phyloP scores from a whole-genome alignment of 2,888 invertebrate species.

The Bembecia ichneumoniformis region DNA sequence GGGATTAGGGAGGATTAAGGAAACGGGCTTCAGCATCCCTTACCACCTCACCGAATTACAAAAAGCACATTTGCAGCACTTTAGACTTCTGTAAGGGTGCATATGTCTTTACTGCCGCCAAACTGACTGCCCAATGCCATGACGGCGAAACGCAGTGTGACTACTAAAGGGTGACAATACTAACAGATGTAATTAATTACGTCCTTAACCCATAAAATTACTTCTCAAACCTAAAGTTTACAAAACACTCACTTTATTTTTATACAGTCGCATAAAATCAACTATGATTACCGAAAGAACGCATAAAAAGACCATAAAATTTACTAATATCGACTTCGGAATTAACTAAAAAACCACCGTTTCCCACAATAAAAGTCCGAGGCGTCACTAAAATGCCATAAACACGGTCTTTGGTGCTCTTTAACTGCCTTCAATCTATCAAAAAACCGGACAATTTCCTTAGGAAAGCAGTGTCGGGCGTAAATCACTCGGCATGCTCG shows the following conservation, averaged over 20 bases:
- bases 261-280: background rate
- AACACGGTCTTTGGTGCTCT: conserved; percentile 12
- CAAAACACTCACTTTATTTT: background rate
- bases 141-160: too few species aligned
- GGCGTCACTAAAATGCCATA: conserved; percentile 19
- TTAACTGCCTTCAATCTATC: conserved; percentile 17
- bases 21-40: too few species aligned
- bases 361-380: conserved; percentile 17
- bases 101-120: too few species aligned
- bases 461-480: conserved; percentile 1
- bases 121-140: too few species aligned
- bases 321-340: background rate
- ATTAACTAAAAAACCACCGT: conserved; percentile 6
- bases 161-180: too few species aligned
- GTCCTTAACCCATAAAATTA: too few species aligned
- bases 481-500: conserved; percentile 8
- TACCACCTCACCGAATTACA: too few species aligned
- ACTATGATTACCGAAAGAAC: conserved; percentile 12
- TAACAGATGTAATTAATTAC: too few species aligned
- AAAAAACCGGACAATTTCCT: conserved; percentile 13
- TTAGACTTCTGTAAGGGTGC: too few species aligned
- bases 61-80: too few species aligned
- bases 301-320: conserved; percentile 13
- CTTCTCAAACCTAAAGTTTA: background rate
- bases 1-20: too few species aligned